Evolutionary conservation across 2,113 vertebrate species (phyloP).

Genomic region (Micronycteris hirsuta): DNA sequence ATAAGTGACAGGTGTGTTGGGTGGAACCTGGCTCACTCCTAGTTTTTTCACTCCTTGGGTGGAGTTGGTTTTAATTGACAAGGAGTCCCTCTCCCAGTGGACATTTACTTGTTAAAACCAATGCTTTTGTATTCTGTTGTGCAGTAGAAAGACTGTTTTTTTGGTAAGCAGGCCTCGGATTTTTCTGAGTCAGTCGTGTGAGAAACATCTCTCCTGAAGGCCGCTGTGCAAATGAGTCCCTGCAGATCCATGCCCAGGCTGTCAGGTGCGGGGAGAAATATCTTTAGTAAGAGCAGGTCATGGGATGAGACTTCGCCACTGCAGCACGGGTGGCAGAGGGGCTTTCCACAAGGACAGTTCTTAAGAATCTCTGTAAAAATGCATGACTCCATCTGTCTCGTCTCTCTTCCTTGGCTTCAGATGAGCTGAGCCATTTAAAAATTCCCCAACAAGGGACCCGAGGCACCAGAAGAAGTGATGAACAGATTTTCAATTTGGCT

Average conservation of each 20-base stretch:
- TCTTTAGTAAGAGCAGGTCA: slow-evolving; percentile 79
- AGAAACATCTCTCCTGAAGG: slow-evolving; percentile 63
- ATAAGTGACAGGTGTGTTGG: neutral
- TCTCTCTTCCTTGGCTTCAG: slow-evolving; percentile 80
- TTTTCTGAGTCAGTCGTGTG: slow-evolving; percentile 40
- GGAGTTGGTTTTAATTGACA: neutral
- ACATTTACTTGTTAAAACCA: neutral
- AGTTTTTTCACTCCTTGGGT: neutral
- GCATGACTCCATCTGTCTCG: slow-evolving; percentile 82
- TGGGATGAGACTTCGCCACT: slow-evolving; percentile 72
- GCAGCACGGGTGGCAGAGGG: slow-evolving; percentile 64
- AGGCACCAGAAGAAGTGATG: slow-evolving; percentile 79
- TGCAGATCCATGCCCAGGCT: slow-evolving; percentile 66
- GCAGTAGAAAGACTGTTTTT: neutral
- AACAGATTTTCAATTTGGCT: slow-evolving; percentile 86
- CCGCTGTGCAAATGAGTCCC: slow-evolving; percentile 60
- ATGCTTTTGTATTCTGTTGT: neutral
- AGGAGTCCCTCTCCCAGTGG: neutral
- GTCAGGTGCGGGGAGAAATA: slow-evolving; percentile 73
- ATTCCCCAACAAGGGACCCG: slow-evolving; percentile 80
- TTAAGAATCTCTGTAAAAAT: slow-evolving; percentile 82
- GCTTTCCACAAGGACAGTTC: slow-evolving; percentile 77
- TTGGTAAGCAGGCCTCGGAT: neutral
- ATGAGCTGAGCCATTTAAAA: slow-evolving; percentile 80
- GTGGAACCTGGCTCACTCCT: neutral